Conservation (phyloP, 2,113 vertebrate species). For the Cochlearius cochlearius region DNA sequence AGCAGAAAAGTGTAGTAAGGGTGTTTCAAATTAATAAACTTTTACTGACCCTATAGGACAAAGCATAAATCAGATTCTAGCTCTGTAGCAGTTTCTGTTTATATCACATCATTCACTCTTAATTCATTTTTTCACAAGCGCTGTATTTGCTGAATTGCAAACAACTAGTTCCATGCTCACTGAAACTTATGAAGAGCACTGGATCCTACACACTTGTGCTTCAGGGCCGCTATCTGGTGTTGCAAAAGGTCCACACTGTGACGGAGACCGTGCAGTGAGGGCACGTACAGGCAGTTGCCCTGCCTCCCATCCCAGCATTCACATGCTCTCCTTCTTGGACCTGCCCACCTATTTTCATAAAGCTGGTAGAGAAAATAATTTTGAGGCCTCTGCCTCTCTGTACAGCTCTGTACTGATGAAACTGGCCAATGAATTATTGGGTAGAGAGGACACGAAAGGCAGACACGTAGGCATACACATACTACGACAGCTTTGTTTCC, state of each 20-base stretch:
- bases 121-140: neutral
- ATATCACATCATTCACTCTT: neutral
- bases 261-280: fast-evolving
- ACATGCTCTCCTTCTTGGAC: neutral
- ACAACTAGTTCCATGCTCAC: neutral
- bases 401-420: neutral
- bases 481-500: neutral
- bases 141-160: neutral
- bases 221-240: neutral
- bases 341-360: neutral
- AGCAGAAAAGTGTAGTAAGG: neutral
- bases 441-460: neutral
- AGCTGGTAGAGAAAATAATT: neutral
- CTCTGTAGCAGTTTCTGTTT: neutral
- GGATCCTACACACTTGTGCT: neutral
- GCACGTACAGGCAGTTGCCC: neutral
- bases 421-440: neutral
- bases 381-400: neutral
- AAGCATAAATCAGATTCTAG: neutral
- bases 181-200: neutral
- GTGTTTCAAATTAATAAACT: neutral
- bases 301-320: neutral
- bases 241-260: neutral
- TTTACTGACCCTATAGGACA: neutral
- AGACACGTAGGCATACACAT: fast-evolving